Conservation (phyloP, 1,140 invertebrate genomes). For the Euwallacea similis region DNA sequence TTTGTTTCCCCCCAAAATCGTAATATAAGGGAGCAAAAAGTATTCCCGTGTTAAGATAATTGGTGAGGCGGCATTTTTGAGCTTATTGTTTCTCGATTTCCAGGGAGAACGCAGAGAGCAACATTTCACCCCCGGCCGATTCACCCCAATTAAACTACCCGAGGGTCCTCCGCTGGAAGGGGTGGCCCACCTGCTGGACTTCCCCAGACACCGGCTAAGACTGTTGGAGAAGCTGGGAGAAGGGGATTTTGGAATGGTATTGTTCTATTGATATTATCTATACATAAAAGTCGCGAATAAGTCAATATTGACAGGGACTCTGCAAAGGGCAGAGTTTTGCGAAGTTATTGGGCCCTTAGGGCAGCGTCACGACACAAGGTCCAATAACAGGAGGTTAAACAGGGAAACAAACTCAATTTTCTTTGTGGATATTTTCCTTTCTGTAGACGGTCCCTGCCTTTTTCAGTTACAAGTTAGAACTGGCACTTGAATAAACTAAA, state of each 20-base stretch:
- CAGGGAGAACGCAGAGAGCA: slow-evolving; percentile 66
- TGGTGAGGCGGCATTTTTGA: background rate
- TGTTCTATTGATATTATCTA: background rate
- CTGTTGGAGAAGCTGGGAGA: slow-evolving; percentile 85
- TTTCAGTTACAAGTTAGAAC: too few relatives aligned
- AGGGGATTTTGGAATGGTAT: slow-evolving; percentile 84
- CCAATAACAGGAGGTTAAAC: slow-evolving; percentile 28
- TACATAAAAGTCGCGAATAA: slow-evolving; percentile 8
- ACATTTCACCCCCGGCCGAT: slow-evolving; percentile 62
- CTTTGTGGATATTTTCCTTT: slow-evolving; percentile 26
- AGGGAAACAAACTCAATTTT: slow-evolving; percentile 24
- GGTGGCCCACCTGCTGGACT: slow-evolving; percentile 65
- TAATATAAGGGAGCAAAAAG: background rate
- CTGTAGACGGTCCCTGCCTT: background rate
- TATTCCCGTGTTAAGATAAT: background rate
- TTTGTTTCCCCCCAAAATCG: slow-evolving; percentile 1
- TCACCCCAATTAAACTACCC: slow-evolving; percentile 70
- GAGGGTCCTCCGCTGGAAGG: slow-evolving; percentile 65
- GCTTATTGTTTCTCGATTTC: slow-evolving; percentile 17
- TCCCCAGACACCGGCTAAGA: slow-evolving; percentile 79
- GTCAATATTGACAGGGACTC: slow-evolving; percentile 21
- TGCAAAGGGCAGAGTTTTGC: slow-evolving; percentile 22
- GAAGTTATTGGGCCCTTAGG: slow-evolving; percentile 19
- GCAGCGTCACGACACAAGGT: slow-evolving; percentile 20
- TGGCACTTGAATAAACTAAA: too few relatives aligned